These are phyloP conservation scores for Garra rufa DNA, from an alignment of 2,113 vertebrate species.

Conservation along the genomic window DNA sequence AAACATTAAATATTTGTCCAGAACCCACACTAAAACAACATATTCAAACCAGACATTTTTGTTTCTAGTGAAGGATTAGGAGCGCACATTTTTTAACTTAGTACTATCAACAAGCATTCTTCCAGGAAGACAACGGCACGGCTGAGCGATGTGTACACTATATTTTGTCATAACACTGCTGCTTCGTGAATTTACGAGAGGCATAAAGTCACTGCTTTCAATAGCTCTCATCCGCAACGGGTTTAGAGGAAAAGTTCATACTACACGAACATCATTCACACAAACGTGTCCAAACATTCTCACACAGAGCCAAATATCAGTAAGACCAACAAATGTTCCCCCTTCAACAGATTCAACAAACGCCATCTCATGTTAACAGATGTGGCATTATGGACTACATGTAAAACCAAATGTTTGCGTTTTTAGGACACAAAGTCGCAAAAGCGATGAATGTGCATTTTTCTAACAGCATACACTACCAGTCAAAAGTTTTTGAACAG, in stretches of 20 bases:
- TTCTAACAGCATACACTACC: background rate
- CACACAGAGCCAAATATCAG: background rate
- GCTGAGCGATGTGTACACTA: background rate
- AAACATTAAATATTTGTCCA: background rate
- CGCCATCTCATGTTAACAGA: background rate
- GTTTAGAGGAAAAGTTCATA: conserved; percentile 14
- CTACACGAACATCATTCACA: background rate
- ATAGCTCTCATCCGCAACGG: background rate
- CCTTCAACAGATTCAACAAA: conserved; percentile 6
- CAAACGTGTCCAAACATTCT: conserved; percentile 9
- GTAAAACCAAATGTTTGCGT: background rate
- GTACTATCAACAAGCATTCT: conserved; percentile 15
- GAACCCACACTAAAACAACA: background rate
- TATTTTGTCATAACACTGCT: conserved; percentile 34
- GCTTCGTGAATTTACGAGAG: conserved; percentile 11
- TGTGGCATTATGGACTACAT: background rate
- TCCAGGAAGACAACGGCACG: conserved; percentile 3
- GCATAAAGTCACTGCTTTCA: conserved; percentile 9
- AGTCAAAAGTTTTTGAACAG: no score
- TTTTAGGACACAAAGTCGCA: background rate
- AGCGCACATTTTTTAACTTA: background rate
- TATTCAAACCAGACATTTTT: background rate
- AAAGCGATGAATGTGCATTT: background rate
- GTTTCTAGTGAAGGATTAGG: background rate
- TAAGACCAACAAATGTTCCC: background rate